Evolutionary conservation across 2,888 invertebrate genomes (phyloP).

Genomic region (Pachymerium ferrugineum): DNA sequence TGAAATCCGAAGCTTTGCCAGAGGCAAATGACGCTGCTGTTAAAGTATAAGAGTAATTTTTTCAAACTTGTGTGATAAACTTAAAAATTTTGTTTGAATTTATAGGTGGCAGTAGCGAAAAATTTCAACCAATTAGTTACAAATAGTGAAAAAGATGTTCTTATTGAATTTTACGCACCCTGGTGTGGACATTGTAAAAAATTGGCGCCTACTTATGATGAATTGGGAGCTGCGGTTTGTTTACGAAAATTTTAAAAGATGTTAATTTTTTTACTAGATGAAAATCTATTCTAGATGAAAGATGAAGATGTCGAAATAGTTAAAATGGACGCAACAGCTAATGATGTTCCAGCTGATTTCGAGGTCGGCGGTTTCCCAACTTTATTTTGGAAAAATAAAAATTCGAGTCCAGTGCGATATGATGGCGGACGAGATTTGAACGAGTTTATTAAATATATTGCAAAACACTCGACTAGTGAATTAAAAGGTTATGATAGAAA

Average conservation of each 20-base stretch:
- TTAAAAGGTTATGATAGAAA: constrained; percentile 80
- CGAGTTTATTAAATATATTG: constrained; percentile 60
- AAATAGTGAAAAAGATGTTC: constrained; percentile 83
- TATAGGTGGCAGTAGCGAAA: constrained; percentile 82
- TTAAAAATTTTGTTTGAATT: constrained; percentile 34
- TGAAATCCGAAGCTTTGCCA: constrained; percentile 93
- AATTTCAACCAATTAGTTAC: constrained; percentile 93
- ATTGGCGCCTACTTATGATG: constrained; percentile 86
- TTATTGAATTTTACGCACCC: constrained; percentile 98
- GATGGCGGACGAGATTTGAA: constrained; percentile 56
- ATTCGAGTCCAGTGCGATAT: constrained; percentile 73
- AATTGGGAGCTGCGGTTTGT: constrained; percentile 75
- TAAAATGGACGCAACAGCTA: constrained; percentile 97
- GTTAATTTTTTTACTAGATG: neutral
- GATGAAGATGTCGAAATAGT: constrained; percentile 81
- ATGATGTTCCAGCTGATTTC: constrained; percentile 86
- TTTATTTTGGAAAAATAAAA: constrained; percentile 84
- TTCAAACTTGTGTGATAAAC: neutral
- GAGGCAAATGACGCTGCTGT: constrained; percentile 75
- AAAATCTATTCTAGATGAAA: constrained; percentile 59
- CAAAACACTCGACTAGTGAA: constrained; percentile 81
- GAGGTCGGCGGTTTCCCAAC: constrained; percentile 98
- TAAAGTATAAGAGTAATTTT: constrained; percentile 47
- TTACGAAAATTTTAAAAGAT: neutral
- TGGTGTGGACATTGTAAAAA: constrained; percentile 99